Evolutionary conservation across 2,797 vertebrate species (phyloP).

Genomic region (Carduelis carduelis): DNA sequence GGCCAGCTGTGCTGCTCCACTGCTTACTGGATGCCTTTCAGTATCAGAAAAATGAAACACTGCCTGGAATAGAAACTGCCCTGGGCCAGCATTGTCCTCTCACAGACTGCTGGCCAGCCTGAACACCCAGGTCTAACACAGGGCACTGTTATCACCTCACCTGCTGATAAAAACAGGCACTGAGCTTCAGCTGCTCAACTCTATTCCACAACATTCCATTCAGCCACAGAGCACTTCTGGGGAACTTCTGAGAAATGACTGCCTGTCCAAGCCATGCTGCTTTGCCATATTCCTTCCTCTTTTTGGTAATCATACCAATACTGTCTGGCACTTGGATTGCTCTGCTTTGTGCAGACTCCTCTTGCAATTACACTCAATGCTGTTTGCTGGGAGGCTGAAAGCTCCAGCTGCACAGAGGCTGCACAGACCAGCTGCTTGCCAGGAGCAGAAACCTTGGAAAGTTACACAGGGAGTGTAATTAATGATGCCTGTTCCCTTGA

Average conservation of each 20-base stretch:
- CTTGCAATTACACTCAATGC: not conserved
- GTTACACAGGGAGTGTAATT: not conserved
- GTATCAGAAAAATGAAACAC: not conserved
- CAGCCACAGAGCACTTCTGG: not conserved
- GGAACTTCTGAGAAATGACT: not conserved
- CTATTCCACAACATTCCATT: not conserved
- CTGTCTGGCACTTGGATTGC: not conserved
- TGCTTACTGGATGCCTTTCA: not conserved
- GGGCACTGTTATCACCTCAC: not conserved
- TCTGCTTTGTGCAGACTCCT: not conserved
- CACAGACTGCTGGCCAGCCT: not conserved
- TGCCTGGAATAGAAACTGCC: not conserved
- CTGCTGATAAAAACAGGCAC: not conserved
- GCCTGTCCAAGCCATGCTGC: not conserved
- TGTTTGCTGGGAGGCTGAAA: not conserved
- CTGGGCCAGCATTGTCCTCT: not conserved
- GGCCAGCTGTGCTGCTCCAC: not conserved
- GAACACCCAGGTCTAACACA: not conserved
- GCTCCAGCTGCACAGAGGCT: not conserved
- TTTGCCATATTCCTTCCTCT: not conserved
- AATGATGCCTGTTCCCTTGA: not conserved
- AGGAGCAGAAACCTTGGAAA: constrained; percentile 1
- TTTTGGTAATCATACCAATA: not conserved
- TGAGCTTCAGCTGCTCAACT: rapidly evolving
- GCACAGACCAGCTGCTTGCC: not conserved